phyloP scores from a whole-genome alignment of 1,140 invertebrate species.

The Pantala flavescens region DNA sequence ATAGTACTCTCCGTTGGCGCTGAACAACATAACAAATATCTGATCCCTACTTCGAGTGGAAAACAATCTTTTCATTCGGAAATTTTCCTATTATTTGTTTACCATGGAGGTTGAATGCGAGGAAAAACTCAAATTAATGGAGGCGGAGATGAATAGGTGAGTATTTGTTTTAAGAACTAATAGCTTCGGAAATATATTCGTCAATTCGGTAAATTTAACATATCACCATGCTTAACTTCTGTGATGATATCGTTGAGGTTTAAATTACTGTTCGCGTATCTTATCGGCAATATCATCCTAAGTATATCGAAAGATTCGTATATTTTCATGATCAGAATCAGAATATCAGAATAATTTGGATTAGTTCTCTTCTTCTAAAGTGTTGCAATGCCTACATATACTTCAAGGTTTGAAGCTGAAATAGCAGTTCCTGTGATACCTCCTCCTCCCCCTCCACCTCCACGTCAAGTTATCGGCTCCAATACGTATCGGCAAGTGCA shows the following conservation, averaged over 20 bases:
- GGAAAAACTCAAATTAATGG: slow-evolving; percentile 54
- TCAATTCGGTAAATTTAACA: slow-evolving; percentile 17
- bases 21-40: too few relatives aligned
- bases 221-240: slow-evolving; percentile 12
- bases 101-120: slow-evolving; percentile 23
- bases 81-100: too few relatives aligned
- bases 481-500: slow-evolving; percentile 56
- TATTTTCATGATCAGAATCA: background rate
- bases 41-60: too few relatives aligned
- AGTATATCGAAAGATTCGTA: slow-evolving; percentile 11
- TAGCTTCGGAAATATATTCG: slow-evolving; percentile 10
- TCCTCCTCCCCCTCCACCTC: slow-evolving; percentile 36
- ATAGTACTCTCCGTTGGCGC: too few relatives aligned
- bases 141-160: slow-evolving; percentile 75
- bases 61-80: too few relatives aligned
- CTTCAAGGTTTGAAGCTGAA: slow-evolving; percentile 70
- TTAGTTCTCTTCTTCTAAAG: background rate
- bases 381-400: slow-evolving; percentile 16
- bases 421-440: slow-evolving; percentile 52
- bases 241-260: slow-evolving; percentile 17
- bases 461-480: slow-evolving; percentile 50
- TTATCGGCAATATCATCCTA: slow-evolving; percentile 16
- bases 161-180: slow-evolving; percentile 15
- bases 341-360: slow-evolving; percentile 15
- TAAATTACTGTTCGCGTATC: slow-evolving; percentile 14